Conservation (phyloP, 2,888 invertebrate genomes). For the Caenorhabditis sinica region DNA sequence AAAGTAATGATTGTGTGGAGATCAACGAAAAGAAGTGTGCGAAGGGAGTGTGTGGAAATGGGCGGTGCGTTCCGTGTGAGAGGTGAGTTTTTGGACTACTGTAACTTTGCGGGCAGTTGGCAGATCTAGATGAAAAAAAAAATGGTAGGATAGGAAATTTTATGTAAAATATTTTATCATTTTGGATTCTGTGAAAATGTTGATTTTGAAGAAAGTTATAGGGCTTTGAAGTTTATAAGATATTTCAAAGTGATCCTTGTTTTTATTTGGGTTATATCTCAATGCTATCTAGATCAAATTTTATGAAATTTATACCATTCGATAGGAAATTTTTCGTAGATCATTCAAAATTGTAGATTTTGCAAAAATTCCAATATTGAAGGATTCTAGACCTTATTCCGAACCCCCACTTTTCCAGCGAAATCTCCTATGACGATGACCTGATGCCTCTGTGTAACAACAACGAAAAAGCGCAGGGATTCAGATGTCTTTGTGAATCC, state of each 20-base stretch:
- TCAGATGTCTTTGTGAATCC: conserved; percentile 68
- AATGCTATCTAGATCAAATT: too few relatives aligned
- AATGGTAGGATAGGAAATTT: neutral
- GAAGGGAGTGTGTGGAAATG: conserved; percentile 49
- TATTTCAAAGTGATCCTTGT: too few relatives aligned
- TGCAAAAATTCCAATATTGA: too few relatives aligned
- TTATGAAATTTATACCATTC: too few relatives aligned
- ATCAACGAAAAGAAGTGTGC: conserved; percentile 28
- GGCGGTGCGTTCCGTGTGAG: conserved; percentile 62
- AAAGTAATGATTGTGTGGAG: conserved; percentile 35
- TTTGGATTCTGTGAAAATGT: neutral
- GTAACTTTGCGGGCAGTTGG: neutral
- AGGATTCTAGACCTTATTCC: too few relatives aligned
- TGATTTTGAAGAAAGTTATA: too few relatives aligned
- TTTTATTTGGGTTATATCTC: too few relatives aligned
- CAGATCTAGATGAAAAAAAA: neutral
- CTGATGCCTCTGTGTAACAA: conserved; percentile 56
- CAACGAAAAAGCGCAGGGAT: conserved; percentile 40
- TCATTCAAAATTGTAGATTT: too few relatives aligned
- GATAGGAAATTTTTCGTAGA: too few relatives aligned
- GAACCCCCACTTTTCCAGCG: conserved; percentile 5
- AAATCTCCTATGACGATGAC: conserved; percentile 41
- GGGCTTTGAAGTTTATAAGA: too few relatives aligned
- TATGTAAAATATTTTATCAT: neutral
- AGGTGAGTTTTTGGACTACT: neutral